Evolutionary conservation across 2,888 invertebrate genomes (phyloP).

Genomic region (Kuschelorhynchus macadamiae): DNA sequence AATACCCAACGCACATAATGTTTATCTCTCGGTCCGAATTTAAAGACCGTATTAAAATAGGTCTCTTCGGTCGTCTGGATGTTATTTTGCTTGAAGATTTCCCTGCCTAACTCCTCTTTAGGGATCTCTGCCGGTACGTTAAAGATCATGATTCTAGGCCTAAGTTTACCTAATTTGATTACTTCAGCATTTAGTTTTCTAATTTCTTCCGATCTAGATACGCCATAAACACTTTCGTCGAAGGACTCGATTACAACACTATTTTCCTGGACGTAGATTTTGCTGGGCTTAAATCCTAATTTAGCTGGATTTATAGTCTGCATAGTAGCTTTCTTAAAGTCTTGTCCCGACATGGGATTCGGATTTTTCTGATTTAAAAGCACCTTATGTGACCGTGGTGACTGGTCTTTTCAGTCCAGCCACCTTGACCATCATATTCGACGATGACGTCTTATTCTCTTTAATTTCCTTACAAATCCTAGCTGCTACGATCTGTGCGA

Average conservation of each 20-base stretch:
- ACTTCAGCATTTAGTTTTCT: background rate
- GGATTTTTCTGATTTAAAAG: too few species aligned
- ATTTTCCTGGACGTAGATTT: slow-evolving; percentile 14
- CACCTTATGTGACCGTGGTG: background rate
- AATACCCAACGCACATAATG: too few species aligned
- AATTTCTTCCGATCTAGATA: background rate
- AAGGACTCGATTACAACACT: slow-evolving; percentile 9
- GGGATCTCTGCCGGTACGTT: slow-evolving; percentile 9
- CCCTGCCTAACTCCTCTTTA: background rate
- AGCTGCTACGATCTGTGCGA: background rate
- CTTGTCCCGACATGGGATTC: too few species aligned
- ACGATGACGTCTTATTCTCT: too few species aligned
- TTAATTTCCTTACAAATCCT: too few species aligned
- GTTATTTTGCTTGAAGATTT: slow-evolving; percentile 8
- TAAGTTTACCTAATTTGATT: background rate
- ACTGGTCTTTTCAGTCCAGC: slow-evolving; percentile 3
- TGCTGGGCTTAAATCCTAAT: slow-evolving; percentile 8
- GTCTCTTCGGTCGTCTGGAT: too few species aligned
- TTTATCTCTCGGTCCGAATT: too few species aligned
- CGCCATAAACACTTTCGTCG: background rate
- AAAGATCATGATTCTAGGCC: slow-evolving; percentile 1
- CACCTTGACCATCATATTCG: too few species aligned
- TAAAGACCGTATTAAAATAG: too few species aligned
- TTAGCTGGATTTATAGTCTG: slow-evolving; percentile 13
- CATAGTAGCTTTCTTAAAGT: too few species aligned